phyloP scores from a whole-genome alignment of 1,140 invertebrate species.

The Zophobas atratus region DNA sequence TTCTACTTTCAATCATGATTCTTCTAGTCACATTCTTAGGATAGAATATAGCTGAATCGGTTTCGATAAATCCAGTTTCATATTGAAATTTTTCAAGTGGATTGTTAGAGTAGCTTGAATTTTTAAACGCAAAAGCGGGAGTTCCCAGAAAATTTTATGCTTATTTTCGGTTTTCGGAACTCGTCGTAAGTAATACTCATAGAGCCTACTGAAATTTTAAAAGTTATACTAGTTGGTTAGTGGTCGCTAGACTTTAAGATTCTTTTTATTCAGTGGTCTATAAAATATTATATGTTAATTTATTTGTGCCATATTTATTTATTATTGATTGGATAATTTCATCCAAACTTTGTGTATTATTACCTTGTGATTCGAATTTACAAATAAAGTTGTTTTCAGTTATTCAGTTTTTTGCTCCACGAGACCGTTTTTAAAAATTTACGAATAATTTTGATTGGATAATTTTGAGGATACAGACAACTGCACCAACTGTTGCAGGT shows the following conservation, averaged over 20 bases:
- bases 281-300: constrained; percentile 12
- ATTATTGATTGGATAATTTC: constrained; percentile 34
- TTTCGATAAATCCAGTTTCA: constrained; percentile 27
- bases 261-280: constrained; percentile 16
- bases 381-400: constrained; percentile 40
- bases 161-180: constrained; percentile 13
- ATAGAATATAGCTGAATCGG: constrained; percentile 1
- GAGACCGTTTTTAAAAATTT: too few relatives aligned
- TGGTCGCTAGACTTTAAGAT: constrained; percentile 12
- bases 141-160: constrained; percentile 6
- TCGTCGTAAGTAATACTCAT: constrained; percentile 4
- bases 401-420: not conserved
- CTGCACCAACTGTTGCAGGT: too few relatives aligned
- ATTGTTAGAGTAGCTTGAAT: constrained; percentile 34
- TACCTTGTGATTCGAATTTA: constrained; percentile 32
- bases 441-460: not conserved
- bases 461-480: not conserved
- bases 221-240: constrained; percentile 24
- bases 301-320: constrained; percentile 39
- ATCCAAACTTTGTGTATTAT: constrained; percentile 4
- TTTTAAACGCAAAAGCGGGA: constrained; percentile 19
- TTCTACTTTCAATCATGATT: constrained; percentile 13
- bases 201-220: constrained; percentile 25
- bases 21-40: constrained; percentile 19
- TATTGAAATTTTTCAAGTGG: constrained; percentile 42